Conservation (phyloP, 1,140 invertebrate species). For the Amphibalanus amphitrite region DNA sequence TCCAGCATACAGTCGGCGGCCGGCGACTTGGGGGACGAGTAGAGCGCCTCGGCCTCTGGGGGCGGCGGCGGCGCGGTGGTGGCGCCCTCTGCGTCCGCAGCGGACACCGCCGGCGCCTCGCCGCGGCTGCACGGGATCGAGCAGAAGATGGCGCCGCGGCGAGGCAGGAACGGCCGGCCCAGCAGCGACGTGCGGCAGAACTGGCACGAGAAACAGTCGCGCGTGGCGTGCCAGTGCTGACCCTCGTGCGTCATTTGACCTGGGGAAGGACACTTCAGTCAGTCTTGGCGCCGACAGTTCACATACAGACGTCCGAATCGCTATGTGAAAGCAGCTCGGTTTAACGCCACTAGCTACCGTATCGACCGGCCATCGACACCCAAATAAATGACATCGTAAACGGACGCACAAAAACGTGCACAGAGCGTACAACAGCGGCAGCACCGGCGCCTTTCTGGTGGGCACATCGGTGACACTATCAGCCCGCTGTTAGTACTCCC, state of each 20-base stretch:
- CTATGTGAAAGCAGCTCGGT: too few species aligned
- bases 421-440: too few species aligned
- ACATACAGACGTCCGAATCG: background rate
- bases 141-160: constrained; percentile 86
- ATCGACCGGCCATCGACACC: too few species aligned
- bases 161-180: constrained; percentile 79
- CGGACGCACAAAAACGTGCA: too few species aligned
- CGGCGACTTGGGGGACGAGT: background rate
- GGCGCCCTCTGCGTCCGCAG: constrained; percentile 7
- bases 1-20: too few species aligned
- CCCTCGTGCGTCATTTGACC: constrained; percentile 94
- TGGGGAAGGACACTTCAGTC: constrained; percentile 16
- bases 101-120: constrained; percentile 27
- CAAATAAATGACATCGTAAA: too few species aligned
- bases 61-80: constrained; percentile 19
- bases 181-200: constrained; percentile 78
- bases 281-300: constrained; percentile 4
- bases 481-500: too few species aligned
- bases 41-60: background rate
- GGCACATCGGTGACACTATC: too few species aligned
- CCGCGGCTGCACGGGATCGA: constrained; percentile 80
- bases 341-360: too few species aligned
- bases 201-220: constrained; percentile 86
- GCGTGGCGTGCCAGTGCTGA: constrained; percentile 95
- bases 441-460: too few species aligned